Evolutionary conservation across 2,797 vertebrate species (phyloP).

Genomic region (Prunella strophiata): DNA sequence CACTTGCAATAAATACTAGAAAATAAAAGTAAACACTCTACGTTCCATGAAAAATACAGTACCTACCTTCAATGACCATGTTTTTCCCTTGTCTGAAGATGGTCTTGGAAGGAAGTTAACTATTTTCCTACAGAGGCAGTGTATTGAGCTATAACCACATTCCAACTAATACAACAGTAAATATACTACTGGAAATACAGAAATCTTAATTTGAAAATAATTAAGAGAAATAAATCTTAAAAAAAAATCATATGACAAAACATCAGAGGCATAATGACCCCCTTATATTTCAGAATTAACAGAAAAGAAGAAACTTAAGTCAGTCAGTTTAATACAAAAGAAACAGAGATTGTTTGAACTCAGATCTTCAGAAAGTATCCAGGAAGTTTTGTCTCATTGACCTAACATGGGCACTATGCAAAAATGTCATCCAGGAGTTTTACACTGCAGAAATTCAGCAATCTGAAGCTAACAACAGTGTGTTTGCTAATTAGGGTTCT

Average conservation of each 20-base stretch:
- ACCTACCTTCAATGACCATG: slow-evolving; percentile 56
- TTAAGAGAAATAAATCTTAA: slow-evolving; percentile 53
- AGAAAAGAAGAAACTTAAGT: neutral
- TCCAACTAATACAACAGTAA: slow-evolving; percentile 59
- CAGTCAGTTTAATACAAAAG: neutral
- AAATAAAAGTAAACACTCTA: slow-evolving; percentile 58
- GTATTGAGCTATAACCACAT: slow-evolving; percentile 45
- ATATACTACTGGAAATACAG: slow-evolving; percentile 62
- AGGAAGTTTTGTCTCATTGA: slow-evolving; percentile 5
- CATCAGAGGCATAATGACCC: slow-evolving; percentile 17
- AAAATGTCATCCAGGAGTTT: neutral
- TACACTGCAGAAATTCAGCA: neutral
- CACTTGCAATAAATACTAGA: slow-evolving; percentile 62
- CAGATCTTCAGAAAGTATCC: slow-evolving; percentile 10
- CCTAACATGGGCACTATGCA: neutral
- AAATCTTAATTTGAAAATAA: slow-evolving; percentile 48
- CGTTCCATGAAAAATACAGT: slow-evolving; percentile 60
- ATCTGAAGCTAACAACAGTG: neutral
- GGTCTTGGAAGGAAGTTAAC: slow-evolving; percentile 28
- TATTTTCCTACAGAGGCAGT: slow-evolving; percentile 31
- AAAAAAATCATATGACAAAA: slow-evolving; percentile 3
- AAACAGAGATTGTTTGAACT: neutral
- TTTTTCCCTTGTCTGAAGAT: slow-evolving; percentile 58
- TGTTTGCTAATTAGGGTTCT: slow-evolving; percentile 30
- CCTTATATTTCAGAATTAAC: slow-evolving; percentile 29